phyloP scores from a whole-genome alignment of 2,113 vertebrate species.

The Hiodon tergisus region DNA sequence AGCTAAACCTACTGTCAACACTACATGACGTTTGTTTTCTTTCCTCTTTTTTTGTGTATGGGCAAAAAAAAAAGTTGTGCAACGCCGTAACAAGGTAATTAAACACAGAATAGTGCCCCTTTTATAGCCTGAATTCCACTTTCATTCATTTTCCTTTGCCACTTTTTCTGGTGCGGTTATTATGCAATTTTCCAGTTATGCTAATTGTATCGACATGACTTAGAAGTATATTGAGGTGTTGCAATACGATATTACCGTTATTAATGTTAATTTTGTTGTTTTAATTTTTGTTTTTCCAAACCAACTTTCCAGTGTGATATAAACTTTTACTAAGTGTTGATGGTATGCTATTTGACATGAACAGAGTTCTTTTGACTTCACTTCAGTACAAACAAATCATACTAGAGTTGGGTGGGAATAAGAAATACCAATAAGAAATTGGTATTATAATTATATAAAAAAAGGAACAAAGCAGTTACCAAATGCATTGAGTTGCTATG shows the following conservation, averaged over 20 bases:
- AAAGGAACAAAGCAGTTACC: not conserved
- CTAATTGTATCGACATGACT: not conserved
- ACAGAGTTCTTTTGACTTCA: too few relatives aligned
- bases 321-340: too few relatives aligned
- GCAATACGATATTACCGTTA: not conserved
- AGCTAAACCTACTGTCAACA: constrained; percentile 49
- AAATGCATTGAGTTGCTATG: not conserved
- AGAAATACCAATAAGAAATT: not conserved
- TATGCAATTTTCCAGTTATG: not conserved
- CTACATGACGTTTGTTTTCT: constrained; percentile 64
- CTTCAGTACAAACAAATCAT: not conserved
- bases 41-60: constrained; percentile 46
- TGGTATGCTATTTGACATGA: too few relatives aligned
- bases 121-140: too few relatives aligned
- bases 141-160: too few relatives aligned
- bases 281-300: not conserved
- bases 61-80: constrained; percentile 54
- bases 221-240: not conserved
- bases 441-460: not conserved
- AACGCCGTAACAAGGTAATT: constrained; percentile 64
- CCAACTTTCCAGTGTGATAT: too few relatives aligned
- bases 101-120: constrained; percentile 48
- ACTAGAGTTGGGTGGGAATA: not conserved
- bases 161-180: not conserved
- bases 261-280: constrained; percentile 5